phyloP scores from a whole-genome alignment of 2,113 vertebrate genomes.

The Notothenia rossii region DNA sequence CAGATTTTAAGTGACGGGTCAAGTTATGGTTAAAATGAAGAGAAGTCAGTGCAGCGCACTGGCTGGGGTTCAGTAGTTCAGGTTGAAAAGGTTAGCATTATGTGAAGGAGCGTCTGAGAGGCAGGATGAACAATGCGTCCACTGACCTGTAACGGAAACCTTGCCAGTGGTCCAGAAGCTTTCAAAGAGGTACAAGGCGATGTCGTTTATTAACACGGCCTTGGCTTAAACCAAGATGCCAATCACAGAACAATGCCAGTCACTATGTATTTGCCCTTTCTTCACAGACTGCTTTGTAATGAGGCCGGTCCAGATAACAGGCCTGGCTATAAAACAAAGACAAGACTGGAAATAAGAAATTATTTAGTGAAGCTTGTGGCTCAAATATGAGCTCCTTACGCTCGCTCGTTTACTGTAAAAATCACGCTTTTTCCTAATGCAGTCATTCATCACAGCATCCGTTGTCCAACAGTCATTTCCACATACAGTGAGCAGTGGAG shows the following conservation, averaged over 20 bases:
- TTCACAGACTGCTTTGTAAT: constrained; percentile 72
- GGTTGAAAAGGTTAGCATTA: constrained; percentile 75
- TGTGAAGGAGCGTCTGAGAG: constrained; percentile 62
- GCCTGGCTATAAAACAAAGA: constrained; percentile 43
- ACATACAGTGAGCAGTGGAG: not conserved
- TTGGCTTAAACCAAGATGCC: constrained; percentile 66
- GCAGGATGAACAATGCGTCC: constrained; percentile 70
- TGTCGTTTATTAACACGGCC: constrained; percentile 40
- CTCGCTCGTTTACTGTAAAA: constrained; percentile 29
- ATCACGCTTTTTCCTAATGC: constrained; percentile 12
- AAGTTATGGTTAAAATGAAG: not conserved
- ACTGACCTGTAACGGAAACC: constrained; percentile 74
- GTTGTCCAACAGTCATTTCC: not conserved
- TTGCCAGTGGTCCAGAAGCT: constrained; percentile 56
- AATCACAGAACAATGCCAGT: constrained; percentile 83
- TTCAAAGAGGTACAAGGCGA: constrained; percentile 27
- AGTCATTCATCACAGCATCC: constrained; percentile 12
- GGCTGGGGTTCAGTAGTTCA: constrained; percentile 47
- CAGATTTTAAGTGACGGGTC: not conserved
- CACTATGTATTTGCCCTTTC: constrained; percentile 76
- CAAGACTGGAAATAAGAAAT: constrained; percentile 19
- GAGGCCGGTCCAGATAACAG: constrained; percentile 48
- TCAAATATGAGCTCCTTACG: constrained; percentile 14
- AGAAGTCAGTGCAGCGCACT: constrained; percentile 31
- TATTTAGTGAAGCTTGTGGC: constrained; percentile 16